Base-by-base conservation (phyloP, 2,888 invertebrate genomes). In the Graphium colonna region DNA sequence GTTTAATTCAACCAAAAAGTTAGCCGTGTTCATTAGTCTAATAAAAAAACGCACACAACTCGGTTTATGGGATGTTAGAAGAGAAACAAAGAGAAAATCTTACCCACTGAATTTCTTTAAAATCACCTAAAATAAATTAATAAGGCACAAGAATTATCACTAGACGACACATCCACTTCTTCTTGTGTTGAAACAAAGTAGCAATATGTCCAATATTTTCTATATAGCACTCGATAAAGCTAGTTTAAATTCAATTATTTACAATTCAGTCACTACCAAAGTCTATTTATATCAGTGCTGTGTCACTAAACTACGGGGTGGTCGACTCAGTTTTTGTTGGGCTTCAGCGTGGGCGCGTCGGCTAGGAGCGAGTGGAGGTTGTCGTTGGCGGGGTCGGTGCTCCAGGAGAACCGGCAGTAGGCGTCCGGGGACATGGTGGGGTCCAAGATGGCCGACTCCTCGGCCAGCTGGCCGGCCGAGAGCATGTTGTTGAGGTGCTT, bases 91-190 rank as follows among this genome's bases (percentile, higher is more conserved):
- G 16, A 28, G 17, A 10, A 33, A 40, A 57, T 73, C 88, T 89
- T 86, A 89, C 88, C 88, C 85, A 87, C 72, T 69, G 73, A 73
- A 65, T 73, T 82, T 82, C 79, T 68, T 76, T 77, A 74, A 70
- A 71, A 77, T 77, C 75, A 78, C 82, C 87, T 87, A 87, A 88
- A 86, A 88, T 88, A 89, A 88, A 85, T 88, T 89, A 88, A 85
- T 89, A 89, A 89, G 89, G 89, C 88, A 89, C 88, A 79, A 86
- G 77, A 82, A 79, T 82, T 87, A 88, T 87, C 88, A 88, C 88
- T 88, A 88, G 75, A 82, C 72, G 76, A 79, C 79, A 84, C 79
- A 80, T 77, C 67, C 75, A 77, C 69, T 69, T 21, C 5, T 75
- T 74, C 67, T 75, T 75, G 75, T 74, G 76, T 80, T 67, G 75